Evolutionary conservation across 2,113 vertebrate genomes (phyloP), one percentile per base, ranked within the genome.

Genomic region (Marmota flaviventris): DNA sequence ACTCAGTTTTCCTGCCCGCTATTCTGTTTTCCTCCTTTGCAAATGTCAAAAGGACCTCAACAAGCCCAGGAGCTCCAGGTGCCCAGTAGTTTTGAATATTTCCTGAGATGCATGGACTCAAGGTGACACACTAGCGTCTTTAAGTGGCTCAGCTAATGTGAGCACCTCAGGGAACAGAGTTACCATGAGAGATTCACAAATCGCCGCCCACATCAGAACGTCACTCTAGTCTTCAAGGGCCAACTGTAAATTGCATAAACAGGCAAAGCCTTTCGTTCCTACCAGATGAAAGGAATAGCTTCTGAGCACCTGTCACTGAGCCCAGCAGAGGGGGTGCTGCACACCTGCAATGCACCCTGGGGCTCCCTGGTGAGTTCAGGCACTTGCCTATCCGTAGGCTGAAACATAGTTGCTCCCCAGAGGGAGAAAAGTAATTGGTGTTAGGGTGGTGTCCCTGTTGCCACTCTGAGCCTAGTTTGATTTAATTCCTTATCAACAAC

Each of bases 401-500:
- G 32, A 78, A 65, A 34, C 20, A 25, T 16, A 37, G 37, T 17
- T 77, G 39, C 79, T 79, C 8, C n/a, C 77, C 51, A n/a, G 14
- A 9, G 8, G 69, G 69, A 92, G 91, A 67, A 77, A 73, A 70
- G 73, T 16, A 65, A 20, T 10, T 34, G 32, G 73, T 56, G 34
- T 17, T 27, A 37, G 27, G 20, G 8, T 39, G 12, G 65, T 22
- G 25, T 24, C 27, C 42, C 18, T 69, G 11, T 42, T 90, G 88
- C 25, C 37, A 4, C 22, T 51, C 42, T 75, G 86, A 85, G 42
- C 81, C 85, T 58, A 27, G 53, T 37, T 78, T 78, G 51, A 51
- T 77, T 58, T 90, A 73, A 84, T 65, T 83, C 58, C 51, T 94
- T n/a, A 45, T 42, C 77, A 56, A 67, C 72, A 70, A 25, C 91